Evolutionary conservation across 1,140 invertebrate species (phyloP), one percentile per base, ranked within the genome.

Genomic region (Pseudomyrmex sp.): DNA sequence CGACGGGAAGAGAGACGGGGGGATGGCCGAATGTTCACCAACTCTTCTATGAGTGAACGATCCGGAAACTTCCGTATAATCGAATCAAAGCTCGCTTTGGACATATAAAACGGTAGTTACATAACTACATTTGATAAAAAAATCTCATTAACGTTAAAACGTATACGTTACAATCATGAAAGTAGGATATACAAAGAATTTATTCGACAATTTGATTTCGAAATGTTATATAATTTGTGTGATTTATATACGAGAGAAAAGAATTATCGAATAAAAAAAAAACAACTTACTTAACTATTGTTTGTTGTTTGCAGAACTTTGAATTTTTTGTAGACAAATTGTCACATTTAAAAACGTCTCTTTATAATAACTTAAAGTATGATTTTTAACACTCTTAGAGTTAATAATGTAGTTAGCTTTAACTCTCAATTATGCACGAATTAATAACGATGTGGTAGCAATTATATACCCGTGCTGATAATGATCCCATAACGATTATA

Each of bases 61-160:
- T 80, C 54, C n/a, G 65, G 44, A 70, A 80, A 80, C 66, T 80
- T 70, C 7, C 44, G 23, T 66, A 48, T 59, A 72, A 79, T 79
- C 52, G 65, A 44, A 69, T 70, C 44, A 48, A 15, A 35, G 54
- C n/a, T 59, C 54, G 66, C 20, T 80, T 80, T 70, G 59, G 44
- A 80, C 12, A 15, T 35, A 80, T 20, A 59, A 68, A 68, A 26
- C 18, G 26, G 18, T 10, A 1, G 10, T 77, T 13, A 26, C 50
- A 12, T 58, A 46, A 46, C n/a, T 26, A 58, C 20, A 48, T 79
- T 69, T 35, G 66, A 69, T 23, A 8, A 35, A 79, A 79, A 69
- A 58, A 58, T 69, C 15, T 76, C 1, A n/a, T 26, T 35, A 26
- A 63, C 1, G 5, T 20, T 12, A 26, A 12, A 4, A 65, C 44